Evolutionary conservation across 2,797 vertebrate genomes (phyloP).

Genomic region (Sebastes flavidus): DNA sequence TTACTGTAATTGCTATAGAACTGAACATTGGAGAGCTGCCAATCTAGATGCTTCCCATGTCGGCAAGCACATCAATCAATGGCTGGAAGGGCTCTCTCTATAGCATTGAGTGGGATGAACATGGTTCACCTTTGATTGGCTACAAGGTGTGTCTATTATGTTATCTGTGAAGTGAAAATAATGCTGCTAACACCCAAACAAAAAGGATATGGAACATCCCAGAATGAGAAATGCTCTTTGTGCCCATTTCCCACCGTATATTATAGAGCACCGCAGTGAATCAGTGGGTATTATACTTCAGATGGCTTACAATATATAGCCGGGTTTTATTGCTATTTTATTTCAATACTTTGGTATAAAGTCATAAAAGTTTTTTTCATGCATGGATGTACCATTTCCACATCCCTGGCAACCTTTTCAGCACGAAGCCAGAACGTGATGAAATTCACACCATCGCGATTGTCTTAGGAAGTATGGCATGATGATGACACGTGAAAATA

Average conservation of each 20-base stretch:
- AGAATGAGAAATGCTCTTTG: background rate
- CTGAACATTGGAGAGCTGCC: constrained; percentile 50
- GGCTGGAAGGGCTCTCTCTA: constrained; percentile 45
- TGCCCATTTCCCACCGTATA: background rate
- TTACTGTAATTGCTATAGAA: constrained; percentile 58
- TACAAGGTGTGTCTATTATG: constrained; percentile 13
- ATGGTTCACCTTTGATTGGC: constrained; percentile 24
- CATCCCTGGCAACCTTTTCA: constrained; percentile 10
- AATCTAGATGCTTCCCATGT: constrained; percentile 60
- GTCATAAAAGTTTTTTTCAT: background rate
- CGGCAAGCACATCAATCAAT: constrained; percentile 54
- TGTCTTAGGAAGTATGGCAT: background rate
- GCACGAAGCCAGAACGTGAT: background rate
- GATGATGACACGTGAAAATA: constrained; percentile 32
- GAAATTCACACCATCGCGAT: constrained; percentile 11
- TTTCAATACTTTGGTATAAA: background rate
- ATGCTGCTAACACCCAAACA: background rate
- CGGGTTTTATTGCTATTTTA: background rate
- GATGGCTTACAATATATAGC: background rate
- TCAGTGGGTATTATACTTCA: background rate
- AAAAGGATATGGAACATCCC: background rate
- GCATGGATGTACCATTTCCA: background rate
- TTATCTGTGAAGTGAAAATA: constrained; percentile 21
- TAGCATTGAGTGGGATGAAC: constrained; percentile 31
- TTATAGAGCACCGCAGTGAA: background rate